These are phyloP conservation scores for Anolis carolinensis DNA, from an alignment of 2,113 vertebrate genomes.

Conservation along the genomic window DNA sequence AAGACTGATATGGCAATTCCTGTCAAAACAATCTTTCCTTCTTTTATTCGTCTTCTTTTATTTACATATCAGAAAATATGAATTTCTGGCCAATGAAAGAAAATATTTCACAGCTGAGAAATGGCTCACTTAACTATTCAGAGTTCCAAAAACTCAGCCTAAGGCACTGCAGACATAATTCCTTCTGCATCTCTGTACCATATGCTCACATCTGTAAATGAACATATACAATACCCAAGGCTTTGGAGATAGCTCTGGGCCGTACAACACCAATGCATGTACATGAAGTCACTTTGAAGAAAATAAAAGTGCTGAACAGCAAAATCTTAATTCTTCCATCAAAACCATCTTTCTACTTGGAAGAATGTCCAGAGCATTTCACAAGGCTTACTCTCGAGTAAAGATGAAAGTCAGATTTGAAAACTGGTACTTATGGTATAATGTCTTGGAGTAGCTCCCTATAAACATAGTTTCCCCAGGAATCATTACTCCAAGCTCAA, in stretches of 20 bases:
- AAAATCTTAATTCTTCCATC: not conserved
- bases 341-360: not conserved
- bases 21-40: not conserved
- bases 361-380: not conserved
- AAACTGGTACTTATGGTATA: not conserved
- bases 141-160: conserved; percentile 7
- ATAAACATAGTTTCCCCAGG: not conserved
- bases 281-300: not conserved
- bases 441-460: not conserved
- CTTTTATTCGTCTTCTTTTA: too few relatives aligned
- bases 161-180: conserved; percentile 10
- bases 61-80: conserved; percentile 8
- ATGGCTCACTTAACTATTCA: not conserved
- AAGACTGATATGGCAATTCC: not conserved
- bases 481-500: not conserved
- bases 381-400: not conserved
- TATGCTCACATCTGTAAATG: conserved; percentile 13
- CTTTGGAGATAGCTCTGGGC: not conserved
- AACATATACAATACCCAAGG: not conserved
- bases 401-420: not conserved
- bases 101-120: not conserved
- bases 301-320: not conserved
- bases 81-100: not conserved
- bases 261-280: not conserved
- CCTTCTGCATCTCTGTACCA: not conserved